A percentile compares a stretch with the other conserved stretches of the same genome.
phyloP scores from a whole-genome alignment of 1,140 invertebrate genomes.

The Sweltsa coloradensis region DNA sequence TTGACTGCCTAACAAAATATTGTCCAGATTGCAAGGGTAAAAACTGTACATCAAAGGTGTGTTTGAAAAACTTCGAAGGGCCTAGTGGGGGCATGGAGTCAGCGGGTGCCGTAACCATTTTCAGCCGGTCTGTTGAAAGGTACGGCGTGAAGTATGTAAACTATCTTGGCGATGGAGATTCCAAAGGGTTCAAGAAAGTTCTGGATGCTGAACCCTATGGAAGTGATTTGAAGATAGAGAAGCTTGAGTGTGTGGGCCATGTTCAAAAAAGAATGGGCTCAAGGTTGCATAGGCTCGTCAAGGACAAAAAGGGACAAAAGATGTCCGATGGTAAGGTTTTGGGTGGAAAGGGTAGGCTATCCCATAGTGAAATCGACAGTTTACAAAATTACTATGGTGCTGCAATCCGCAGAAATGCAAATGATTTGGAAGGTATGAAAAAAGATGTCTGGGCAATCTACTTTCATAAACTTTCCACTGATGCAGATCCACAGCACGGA shows the following conservation, averaged over 20 bases:
- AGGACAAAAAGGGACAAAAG: not conserved
- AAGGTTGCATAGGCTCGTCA: not conserved
- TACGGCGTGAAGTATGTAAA: constrained; percentile 3
- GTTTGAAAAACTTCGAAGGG: constrained; percentile 10
- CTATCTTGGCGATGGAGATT: constrained; percentile 8
- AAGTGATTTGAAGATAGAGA: constrained; percentile 7
- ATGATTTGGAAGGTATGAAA: constrained; percentile 7
- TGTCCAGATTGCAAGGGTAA: constrained; percentile 1
- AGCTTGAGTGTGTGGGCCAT: constrained; percentile 14
- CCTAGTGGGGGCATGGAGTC: constrained; percentile 10
- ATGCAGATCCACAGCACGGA: constrained; percentile 15
- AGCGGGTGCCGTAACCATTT: constrained; percentile 7
- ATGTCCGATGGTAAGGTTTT: not conserved
- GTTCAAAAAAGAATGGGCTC: constrained; percentile 6
- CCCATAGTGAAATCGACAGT: not conserved
- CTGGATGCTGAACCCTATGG: constrained; percentile 15
- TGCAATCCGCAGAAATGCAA: not conserved
- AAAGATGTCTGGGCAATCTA: constrained; percentile 16
- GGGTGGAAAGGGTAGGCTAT: not conserved
- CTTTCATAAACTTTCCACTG: constrained; percentile 14
- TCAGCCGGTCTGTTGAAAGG: constrained; percentile 1
- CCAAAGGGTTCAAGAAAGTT: constrained; percentile 9
- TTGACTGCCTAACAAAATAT: constrained; percentile 13
- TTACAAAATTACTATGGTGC: not conserved
- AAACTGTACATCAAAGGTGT: too few relatives aligned